phyloP scores from a whole-genome alignment of 2,113 vertebrate species.

The Ancistrus triradiatus region DNA sequence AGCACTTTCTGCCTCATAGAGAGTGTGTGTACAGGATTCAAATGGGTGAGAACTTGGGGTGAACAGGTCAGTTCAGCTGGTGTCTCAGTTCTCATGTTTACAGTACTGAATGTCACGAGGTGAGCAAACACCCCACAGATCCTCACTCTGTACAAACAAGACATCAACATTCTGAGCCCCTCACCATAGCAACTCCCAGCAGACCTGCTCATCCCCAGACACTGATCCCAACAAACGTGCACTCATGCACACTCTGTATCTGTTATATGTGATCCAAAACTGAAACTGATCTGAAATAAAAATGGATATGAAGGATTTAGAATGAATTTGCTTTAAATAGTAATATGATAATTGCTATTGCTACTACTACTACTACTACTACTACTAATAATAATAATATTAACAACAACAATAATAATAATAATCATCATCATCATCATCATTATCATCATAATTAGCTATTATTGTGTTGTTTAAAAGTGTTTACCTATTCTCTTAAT shows the following conservation, averaged over 20 bases:
- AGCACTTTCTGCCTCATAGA: neutral
- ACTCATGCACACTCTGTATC: slow-evolving; percentile 1
- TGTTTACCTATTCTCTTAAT: no score
- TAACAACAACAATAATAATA: no score
- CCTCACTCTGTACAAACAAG: slow-evolving; percentile 29
- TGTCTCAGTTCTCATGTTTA: slow-evolving; percentile 33
- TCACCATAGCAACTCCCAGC: slow-evolving; percentile 23
- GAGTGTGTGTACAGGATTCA: slow-evolving; percentile 15
- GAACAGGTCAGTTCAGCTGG: slow-evolving; percentile 17
- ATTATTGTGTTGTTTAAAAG: no score
- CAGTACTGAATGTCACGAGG: slow-evolving; percentile 16
- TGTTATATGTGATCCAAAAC: no score
- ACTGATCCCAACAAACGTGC: neutral
- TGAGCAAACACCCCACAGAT: slow-evolving; percentile 25
- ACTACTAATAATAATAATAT: no score
- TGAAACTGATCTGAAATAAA: no score
- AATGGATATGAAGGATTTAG: no score
- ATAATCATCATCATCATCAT: no score
- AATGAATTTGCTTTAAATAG: no score
- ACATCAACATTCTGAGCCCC: slow-evolving; percentile 1
- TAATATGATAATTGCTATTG: no score
- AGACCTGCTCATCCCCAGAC: neutral
- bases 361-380: no score
- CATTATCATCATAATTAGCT: no score
- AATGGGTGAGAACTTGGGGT: slow-evolving; percentile 1